Base-by-base conservation (phyloP, 2,113 vertebrate genomes). In the Trachemys scripta region DNA sequence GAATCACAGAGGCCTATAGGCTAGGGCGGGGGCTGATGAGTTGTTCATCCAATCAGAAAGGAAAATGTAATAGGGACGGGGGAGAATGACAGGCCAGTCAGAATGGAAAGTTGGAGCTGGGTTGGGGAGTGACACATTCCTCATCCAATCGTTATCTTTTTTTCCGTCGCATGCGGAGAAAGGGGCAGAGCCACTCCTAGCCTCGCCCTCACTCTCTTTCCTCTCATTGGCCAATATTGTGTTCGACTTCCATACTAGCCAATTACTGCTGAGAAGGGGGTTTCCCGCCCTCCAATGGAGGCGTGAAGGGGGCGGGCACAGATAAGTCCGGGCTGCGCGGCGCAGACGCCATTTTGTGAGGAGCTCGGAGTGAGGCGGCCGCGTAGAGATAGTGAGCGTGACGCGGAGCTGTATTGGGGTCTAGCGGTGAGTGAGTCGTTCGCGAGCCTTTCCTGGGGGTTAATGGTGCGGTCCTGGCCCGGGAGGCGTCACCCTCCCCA, bases 261-360 rank as follows among this genome's bases (percentile, higher is more conserved):
- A 80, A n/a, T 80, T 7, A 35, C 17, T 5, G 19, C 5, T 17
- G 29, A 51, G 17, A 35, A 7, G 3, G 4, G 16, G 13, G 7
- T 11, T 29, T 22, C 47, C 6, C 79, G 42, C 14, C 16, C 22
- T 12, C 97, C 96, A 94, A 97, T 95, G 91, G 75, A 20, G 89
- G 79, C 69, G 27, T 50, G 75, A 59, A 95, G 95, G 59, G 90
- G 97, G 96, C 87, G 89, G 1, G 59, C 38, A 50, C 85, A 72
- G 50, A 80, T 20, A 83, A 90, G 95, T 85, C 76, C 80, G 91
- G 78, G 75, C 59, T 85, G 92, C 82, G 96, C 94, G 92, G 95
- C 94, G 96, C 96, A 91, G 82, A 90, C 92, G 98, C 98, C 98
- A 98, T 98, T 98, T 97, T 98, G 97, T 97, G 97, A 92, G 94